A percentile compares a stretch with the other conserved stretches of the same genome.
phyloP scores from a whole-genome alignment of 2,113 vertebrate species.

The Stigmatopora nigra region DNA sequence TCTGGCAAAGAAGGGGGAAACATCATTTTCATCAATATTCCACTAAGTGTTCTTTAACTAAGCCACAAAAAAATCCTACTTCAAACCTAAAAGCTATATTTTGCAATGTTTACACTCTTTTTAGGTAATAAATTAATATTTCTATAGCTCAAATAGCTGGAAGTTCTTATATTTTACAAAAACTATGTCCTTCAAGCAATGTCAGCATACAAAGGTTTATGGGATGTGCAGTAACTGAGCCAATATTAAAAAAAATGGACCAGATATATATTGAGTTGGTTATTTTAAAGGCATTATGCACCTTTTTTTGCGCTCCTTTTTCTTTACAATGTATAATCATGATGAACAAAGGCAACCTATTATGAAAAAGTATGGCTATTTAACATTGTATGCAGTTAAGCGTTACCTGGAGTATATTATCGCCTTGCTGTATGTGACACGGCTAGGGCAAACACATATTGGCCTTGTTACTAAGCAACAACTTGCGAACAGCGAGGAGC shows the following conservation, averaged over 20 bases:
- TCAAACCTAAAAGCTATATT: slow-evolving; percentile 8
- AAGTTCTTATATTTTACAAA: slow-evolving; percentile 14
- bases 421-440: background rate
- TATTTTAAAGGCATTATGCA: too few species aligned
- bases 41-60: slow-evolving; percentile 5
- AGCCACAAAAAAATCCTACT: slow-evolving; percentile 13
- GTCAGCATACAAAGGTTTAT: slow-evolving; percentile 22
- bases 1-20: background rate
- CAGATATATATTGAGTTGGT: background rate
- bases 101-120: slow-evolving; percentile 17
- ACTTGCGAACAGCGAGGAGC: slow-evolving; percentile 11
- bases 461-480: slow-evolving; percentile 50
- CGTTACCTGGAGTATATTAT: background rate
- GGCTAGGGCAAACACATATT: slow-evolving; percentile 1
- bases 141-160: slow-evolving; percentile 11
- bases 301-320: too few species aligned
- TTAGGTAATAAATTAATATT: slow-evolving; percentile 1
- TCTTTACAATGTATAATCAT: background rate
- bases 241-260: slow-evolving; percentile 14
- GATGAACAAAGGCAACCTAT: background rate
- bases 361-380: background rate
- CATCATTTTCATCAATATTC: slow-evolving; percentile 20
- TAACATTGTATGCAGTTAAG: background rate
- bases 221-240: slow-evolving; percentile 21
- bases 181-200: slow-evolving; percentile 40